phyloP scores from a whole-genome alignment of 2,888 invertebrate genomes.

The Pediacus dermestoides region DNA sequence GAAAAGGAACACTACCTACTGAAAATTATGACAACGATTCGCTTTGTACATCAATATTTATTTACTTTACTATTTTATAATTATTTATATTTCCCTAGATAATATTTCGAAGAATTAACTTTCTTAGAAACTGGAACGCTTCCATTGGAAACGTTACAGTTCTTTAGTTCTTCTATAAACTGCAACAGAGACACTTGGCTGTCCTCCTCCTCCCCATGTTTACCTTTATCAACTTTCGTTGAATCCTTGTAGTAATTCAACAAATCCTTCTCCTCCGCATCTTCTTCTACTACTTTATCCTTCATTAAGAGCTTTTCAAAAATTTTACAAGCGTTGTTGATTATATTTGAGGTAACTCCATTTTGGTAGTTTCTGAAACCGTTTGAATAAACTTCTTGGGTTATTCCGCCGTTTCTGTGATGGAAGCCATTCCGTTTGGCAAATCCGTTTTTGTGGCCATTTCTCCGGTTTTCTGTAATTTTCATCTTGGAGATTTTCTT shows the following conservation, averaged over 20 bases:
- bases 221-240: slow-evolving; percentile 1
- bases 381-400: slow-evolving; percentile 17
- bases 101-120: slow-evolving; percentile 19
- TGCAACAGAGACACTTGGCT: slow-evolving; percentile 41
- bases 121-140: slow-evolving; percentile 11
- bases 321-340: slow-evolving; percentile 33
- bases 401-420: slow-evolving; percentile 19
- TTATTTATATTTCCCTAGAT: slow-evolving; percentile 19
- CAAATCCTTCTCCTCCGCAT: slow-evolving; percentile 27
- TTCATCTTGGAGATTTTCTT: slow-evolving; percentile 18
- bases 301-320: slow-evolving; percentile 37
- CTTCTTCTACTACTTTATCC: slow-evolving; percentile 25
- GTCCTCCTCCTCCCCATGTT: slow-evolving; percentile 6
- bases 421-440: slow-evolving; percentile 19
- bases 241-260: slow-evolving; percentile 21
- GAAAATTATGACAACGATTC: too few species aligned
- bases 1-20: too few species aligned
- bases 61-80: slow-evolving; percentile 19
- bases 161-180: slow-evolving; percentile 42
- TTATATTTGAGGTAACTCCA: slow-evolving; percentile 20
- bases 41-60: slow-evolving; percentile 19
- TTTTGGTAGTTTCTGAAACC: slow-evolving; percentile 21
- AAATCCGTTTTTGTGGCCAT: slow-evolving; percentile 5
- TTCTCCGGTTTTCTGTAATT: slow-evolving; percentile 10
- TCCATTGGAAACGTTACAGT: too few species aligned